Conservation (phyloP, 2,888 invertebrate species). For the Neoascia interrupta region DNA sequence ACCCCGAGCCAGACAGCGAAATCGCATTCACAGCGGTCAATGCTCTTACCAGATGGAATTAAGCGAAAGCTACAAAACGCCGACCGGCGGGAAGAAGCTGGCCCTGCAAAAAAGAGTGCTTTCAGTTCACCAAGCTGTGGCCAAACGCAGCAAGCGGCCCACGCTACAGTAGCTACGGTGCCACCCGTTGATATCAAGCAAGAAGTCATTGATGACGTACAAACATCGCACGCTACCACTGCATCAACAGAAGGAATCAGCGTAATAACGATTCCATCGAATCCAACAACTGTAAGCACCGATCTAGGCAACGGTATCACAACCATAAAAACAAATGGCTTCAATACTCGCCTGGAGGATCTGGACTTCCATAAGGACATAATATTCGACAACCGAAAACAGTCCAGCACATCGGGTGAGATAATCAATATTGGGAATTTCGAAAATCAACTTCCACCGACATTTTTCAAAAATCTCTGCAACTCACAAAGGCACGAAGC, state of each 20-base stretch:
- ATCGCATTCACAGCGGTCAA: neutral
- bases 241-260: slow-evolving; percentile 72
- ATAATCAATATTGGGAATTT: slow-evolving; percentile 77
- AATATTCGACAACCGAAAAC: slow-evolving; percentile 75
- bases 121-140: neutral
- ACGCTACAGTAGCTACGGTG: slow-evolving; percentile 67
- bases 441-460: slow-evolving; percentile 77
- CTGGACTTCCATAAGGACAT: slow-evolving; percentile 77
- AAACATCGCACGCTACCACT: slow-evolving; percentile 40
- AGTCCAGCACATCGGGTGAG: slow-evolving; percentile 69
- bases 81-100: slow-evolving; percentile 24
- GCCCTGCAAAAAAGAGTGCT: slow-evolving; percentile 4
- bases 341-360: slow-evolving; percentile 76
- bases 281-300: slow-evolving; percentile 48
- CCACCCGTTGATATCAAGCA: slow-evolving; percentile 75
- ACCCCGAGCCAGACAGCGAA: neutral
- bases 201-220: slow-evolving; percentile 71
- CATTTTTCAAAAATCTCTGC: slow-evolving; percentile 78
- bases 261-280: slow-evolving; percentile 76
- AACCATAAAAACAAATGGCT: slow-evolving; percentile 74
- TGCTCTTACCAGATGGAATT: slow-evolving; percentile 8
- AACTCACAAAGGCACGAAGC: slow-evolving; percentile 77
- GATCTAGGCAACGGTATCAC: slow-evolving; percentile 72
- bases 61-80: slow-evolving; percentile 41
- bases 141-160: slow-evolving; percentile 1